A percentile compares a stretch with the other conserved stretches of the same genome.
Conservation (phyloP, 1,140 invertebrate species). For the Charaxes varanes region DNA sequence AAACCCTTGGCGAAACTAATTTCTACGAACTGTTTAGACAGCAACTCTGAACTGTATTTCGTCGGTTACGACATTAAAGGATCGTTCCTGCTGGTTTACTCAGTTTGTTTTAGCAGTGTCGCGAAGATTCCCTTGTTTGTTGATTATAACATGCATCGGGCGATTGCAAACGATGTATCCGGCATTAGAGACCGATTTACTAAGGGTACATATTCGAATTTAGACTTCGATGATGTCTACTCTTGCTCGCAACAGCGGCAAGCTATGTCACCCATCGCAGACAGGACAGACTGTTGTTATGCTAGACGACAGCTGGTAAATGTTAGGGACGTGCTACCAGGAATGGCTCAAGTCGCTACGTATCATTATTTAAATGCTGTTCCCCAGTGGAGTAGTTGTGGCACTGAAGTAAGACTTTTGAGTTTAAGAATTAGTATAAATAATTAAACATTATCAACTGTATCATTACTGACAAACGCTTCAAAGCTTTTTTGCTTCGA, state of each 20-base stretch:
- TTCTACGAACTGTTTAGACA: constrained; percentile 18
- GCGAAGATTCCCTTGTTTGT: constrained; percentile 36
- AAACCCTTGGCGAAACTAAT: constrained; percentile 18
- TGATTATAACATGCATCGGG: constrained; percentile 25
- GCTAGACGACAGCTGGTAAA: constrained; percentile 44
- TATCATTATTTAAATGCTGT: constrained; percentile 46
- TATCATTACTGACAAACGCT: no score
- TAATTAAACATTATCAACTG: not conserved
- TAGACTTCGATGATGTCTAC: constrained; percentile 41
- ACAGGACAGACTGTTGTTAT: constrained; percentile 37
- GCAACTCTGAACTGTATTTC: constrained; percentile 19
- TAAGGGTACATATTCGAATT: constrained; percentile 10
- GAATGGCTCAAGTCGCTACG: constrained; percentile 35
- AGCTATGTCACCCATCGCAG: constrained; percentile 17
- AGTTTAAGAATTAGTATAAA: not conserved
- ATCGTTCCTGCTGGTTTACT: constrained; percentile 37
- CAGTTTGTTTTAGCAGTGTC: constrained; percentile 38
- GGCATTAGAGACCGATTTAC: constrained; percentile 20
- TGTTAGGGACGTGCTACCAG: constrained; percentile 38
- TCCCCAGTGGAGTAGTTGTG: constrained; percentile 57
- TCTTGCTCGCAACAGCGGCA: constrained; percentile 34
- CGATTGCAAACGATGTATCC: constrained; percentile 12
- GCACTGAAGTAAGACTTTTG: constrained; percentile 23
- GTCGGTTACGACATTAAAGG: constrained; percentile 32
- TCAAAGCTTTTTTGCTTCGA: no score